Base-by-base conservation (phyloP, 2,797 vertebrate genomes). In the Manis javanica region DNA sequence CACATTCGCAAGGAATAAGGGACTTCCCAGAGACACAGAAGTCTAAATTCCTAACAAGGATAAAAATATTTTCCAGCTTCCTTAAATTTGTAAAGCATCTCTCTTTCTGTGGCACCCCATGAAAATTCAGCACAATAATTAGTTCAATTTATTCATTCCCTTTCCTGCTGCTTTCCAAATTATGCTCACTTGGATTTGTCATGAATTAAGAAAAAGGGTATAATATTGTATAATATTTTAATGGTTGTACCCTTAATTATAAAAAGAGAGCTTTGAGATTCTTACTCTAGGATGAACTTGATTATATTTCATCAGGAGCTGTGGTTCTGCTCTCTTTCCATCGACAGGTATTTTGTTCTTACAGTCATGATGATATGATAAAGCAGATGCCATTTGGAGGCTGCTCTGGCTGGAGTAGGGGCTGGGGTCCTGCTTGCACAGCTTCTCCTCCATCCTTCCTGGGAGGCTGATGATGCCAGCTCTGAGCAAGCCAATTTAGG, bases 101-200 rank as follows among this genome's bases (percentile, higher is more conserved):
- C 34, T n/a, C 37, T 92, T 90, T 93, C 42, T 86, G 42, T 39
- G 57, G 51, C 31, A 75, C 31, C 26, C 19, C 53, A 55, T 97
- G 86, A 82, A 96, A 79, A 96, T 85, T 75, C 53, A n/a, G 37
- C 81, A 69, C 46, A 88, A 57, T 72, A 95, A 88, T 94, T 94
- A 88, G 91, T 96, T 94, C 72, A 92, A 75, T 96, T 95, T 95
- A 82, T 82, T 96, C 85, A 75, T 86, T 94, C 51, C n/a, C 57
- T 49, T 96, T 46, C 90, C 68, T 88, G 39, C 78, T 94, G 81
- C 64, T 95, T 96, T 93, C 90, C 87, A 95, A 94, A 91, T 78
- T 55, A 61, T 74, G 37, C 77, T 95, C 77, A 42, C 90, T 96
- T 90, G 90, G 90, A 74, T 95, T 96, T 95, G 68, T 74, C 79